phyloP scores from a whole-genome alignment of 2,797 vertebrate species.

The Danio aesculapii region DNA sequence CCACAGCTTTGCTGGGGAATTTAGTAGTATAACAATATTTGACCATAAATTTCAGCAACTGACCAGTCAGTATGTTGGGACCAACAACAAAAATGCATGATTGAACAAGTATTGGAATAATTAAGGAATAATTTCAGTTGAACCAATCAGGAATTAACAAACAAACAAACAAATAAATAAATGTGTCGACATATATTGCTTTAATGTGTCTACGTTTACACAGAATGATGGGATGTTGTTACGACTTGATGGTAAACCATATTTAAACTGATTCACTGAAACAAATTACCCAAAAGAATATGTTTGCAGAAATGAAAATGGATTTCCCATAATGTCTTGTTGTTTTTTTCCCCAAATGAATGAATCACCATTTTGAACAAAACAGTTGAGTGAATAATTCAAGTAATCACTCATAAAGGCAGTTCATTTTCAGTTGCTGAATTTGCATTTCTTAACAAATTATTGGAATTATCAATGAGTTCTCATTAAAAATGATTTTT shows the following conservation, averaged over 20 bases:
- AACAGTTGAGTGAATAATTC: neutral
- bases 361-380: neutral
- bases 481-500: too few species aligned
- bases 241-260: neutral
- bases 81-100: neutral
- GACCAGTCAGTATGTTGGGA: neutral
- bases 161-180: too few species aligned
- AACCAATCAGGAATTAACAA: too few species aligned
- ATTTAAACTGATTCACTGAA: neutral
- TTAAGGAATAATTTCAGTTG: too few species aligned
- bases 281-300: neutral
- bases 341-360: neutral
- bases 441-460: neutral
- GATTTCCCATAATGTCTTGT: neutral
- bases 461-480: too few species aligned
- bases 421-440: neutral
- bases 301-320: neutral
- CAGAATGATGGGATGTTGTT: neutral
- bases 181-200: neutral
- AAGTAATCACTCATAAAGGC: neutral
- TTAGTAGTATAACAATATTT: neutral
- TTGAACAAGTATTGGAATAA: neutral
- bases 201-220: neutral
- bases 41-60: neutral
- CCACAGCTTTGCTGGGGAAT: neutral